phyloP scores from a whole-genome alignment of 2,113 vertebrate genomes.

The Trochalopteron elliotii region DNA sequence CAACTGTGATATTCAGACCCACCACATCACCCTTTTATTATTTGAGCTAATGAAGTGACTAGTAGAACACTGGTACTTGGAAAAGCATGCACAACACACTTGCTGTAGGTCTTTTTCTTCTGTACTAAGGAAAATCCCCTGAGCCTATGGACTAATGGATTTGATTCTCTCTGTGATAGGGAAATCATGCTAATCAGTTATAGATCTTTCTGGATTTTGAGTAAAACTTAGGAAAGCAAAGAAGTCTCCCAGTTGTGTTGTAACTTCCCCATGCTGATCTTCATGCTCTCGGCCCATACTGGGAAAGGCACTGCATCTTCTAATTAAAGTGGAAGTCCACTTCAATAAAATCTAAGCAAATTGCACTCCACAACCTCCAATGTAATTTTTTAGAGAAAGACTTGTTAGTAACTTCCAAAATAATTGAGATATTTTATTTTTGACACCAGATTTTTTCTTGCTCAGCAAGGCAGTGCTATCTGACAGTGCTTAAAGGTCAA shows the following conservation, averaged over 20 bases:
- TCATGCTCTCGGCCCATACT: not conserved
- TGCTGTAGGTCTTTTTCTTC: not conserved
- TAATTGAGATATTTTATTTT: not conserved
- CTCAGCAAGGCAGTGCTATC: not conserved
- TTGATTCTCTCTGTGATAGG: not conserved
- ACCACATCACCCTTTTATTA: not conserved
- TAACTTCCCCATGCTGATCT: not conserved
- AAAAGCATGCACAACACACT: not conserved
- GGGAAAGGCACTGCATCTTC: not conserved
- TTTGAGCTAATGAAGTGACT: not conserved
- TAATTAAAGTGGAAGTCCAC: not conserved
- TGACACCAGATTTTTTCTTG: not conserved
- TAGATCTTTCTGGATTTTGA: not conserved
- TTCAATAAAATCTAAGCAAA: not conserved
- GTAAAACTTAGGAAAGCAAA: not conserved
- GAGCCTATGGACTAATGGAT: not conserved
- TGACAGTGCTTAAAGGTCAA: not conserved
- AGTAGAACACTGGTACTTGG: not conserved
- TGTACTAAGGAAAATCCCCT: not conserved
- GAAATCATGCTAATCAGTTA: not conserved
- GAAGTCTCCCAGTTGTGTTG: not conserved
- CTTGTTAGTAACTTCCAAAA: not conserved
- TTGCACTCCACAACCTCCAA: not conserved
- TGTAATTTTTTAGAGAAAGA: not conserved
- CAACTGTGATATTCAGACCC: not conserved